A percentile compares a stretch with the other conserved stretches of the same genome.
phyloP scores from a whole-genome alignment of 1,140 invertebrate genomes.

The Rhopalosiphum padi region DNA sequence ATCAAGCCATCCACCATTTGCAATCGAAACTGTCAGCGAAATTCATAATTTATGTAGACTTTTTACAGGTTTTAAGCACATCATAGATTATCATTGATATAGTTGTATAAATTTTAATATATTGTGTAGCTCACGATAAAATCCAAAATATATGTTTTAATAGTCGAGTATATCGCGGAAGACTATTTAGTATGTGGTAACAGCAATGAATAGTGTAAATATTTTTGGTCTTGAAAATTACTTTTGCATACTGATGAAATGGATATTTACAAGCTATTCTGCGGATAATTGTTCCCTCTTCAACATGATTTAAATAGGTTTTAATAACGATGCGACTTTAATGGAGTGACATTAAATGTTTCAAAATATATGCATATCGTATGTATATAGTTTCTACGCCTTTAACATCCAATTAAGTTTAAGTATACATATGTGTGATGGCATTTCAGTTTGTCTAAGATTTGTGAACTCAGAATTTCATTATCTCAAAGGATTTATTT shows the following conservation, averaged over 20 bases:
- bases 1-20: not conserved
- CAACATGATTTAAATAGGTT: not conserved
- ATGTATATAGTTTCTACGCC: not conserved
- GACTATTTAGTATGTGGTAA: too few species aligned
- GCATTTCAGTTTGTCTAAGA: not conserved
- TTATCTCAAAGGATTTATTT: not conserved
- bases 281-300: not conserved
- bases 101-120: not conserved
- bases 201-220: not conserved
- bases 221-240: not conserved
- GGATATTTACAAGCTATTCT: not conserved
- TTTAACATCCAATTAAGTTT: not conserved
- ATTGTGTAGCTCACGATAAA: not conserved
- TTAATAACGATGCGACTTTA: not conserved
- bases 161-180: not conserved
- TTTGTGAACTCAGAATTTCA: not conserved
- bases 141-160: too few species aligned
- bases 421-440: not conserved
- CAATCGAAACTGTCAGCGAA: not conserved
- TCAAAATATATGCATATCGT: not conserved
- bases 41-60: not conserved
- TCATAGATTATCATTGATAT: not conserved
- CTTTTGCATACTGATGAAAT: not conserved
- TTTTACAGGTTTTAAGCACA: not conserved
- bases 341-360: slow-evolving; percentile 13